Percentiles rank a stretch among this genome's conserved stretches.
phyloP scores from a whole-genome alignment of 2,113 vertebrate genomes.

The Spermophilus dauricus region DNA sequence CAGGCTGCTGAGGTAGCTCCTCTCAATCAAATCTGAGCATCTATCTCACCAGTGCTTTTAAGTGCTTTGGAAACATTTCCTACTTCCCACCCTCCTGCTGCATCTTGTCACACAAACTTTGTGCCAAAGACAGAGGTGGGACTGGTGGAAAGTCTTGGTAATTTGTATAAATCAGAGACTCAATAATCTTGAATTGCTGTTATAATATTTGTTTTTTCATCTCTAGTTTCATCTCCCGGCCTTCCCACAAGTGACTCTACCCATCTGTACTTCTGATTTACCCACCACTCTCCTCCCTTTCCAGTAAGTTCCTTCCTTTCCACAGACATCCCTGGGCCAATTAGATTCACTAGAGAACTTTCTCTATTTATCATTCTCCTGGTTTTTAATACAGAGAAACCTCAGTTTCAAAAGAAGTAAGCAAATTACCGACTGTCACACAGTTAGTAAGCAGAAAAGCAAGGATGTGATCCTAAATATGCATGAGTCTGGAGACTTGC shows the following conservation, averaged over 20 bases:
- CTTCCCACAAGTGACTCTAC: fast-evolving
- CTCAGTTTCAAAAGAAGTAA: not conserved
- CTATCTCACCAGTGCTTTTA: not conserved
- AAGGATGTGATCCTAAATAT: not conserved
- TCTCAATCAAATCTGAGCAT: not conserved
- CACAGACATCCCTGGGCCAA: not conserved
- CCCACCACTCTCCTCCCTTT: no score
- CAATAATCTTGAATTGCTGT: not conserved
- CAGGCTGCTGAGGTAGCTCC: not conserved
- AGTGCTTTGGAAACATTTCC: constrained; percentile 1
- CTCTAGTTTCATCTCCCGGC: not conserved
- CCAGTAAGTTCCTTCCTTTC: not conserved
- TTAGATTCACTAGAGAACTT: not conserved
- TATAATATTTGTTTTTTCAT: not conserved
- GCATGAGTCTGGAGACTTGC: not conserved
- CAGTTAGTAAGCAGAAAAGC: not conserved
- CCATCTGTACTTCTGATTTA: not conserved
- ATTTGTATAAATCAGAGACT: not conserved
- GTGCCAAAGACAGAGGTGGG: not conserved
- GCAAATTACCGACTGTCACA: not conserved
- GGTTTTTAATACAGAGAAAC: not conserved
- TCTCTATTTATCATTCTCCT: not conserved
- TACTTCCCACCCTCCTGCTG: not conserved
- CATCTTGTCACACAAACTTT: not conserved
- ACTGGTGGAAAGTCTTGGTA: not conserved